Conservation (phyloP, 2,113 vertebrate genomes). For the Muntiacus reevesi region DNA sequence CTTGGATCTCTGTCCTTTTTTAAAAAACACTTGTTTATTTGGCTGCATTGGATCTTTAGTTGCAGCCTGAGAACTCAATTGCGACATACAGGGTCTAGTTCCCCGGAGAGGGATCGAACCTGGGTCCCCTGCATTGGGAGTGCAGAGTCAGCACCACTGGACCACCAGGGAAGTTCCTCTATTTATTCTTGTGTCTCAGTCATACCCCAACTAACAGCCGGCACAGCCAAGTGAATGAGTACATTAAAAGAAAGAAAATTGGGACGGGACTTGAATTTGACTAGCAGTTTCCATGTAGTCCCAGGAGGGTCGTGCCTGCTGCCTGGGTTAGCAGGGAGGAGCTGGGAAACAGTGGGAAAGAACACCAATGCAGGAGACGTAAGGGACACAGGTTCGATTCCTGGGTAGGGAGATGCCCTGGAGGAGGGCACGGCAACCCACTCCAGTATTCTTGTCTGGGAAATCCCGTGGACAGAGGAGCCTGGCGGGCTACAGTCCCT, state of each 20-base stretch:
- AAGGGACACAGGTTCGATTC: neutral
- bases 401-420: neutral
- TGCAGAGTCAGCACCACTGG: neutral
- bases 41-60: neutral
- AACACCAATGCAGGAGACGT: neutral
- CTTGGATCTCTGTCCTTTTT: neutral
- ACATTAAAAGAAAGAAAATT: neutral
- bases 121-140: neutral
- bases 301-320: neutral
- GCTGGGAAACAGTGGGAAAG: neutral
- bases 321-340: neutral
- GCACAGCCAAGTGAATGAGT: neutral
- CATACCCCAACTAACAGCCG: neutral
- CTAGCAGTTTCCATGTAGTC: neutral
- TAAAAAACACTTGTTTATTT: fast-evolving
- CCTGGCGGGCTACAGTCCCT: neutral
- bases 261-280: neutral
- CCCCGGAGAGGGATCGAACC: neutral
- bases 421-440: neutral
- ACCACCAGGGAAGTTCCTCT: neutral
- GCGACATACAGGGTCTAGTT: neutral
- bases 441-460: neutral
- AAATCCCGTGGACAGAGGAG: neutral
- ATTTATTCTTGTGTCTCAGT: neutral
- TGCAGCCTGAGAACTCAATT: neutral